These are phyloP conservation scores for Merodon equestris DNA, from an alignment of 2,888 invertebrate species.

Conservation along the genomic window DNA sequence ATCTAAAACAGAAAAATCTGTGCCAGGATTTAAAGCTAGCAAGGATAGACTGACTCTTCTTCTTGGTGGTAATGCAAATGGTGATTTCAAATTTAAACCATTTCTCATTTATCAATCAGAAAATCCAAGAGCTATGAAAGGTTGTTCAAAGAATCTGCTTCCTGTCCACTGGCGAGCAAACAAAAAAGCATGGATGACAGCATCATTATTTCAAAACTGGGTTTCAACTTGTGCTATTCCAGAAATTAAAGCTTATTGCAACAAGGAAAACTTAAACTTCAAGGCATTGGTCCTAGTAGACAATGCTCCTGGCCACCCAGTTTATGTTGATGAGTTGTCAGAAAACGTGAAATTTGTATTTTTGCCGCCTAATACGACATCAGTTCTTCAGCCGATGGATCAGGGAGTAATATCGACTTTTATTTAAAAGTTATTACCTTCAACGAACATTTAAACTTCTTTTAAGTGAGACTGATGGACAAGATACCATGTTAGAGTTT, in stretches of 20 bases:
- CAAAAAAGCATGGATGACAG: neutral
- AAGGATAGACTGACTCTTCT: neutral
- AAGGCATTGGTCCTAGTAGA: neutral
- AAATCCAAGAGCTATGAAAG: neutral
- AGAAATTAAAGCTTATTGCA: too few relatives aligned
- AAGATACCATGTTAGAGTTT: too few relatives aligned
- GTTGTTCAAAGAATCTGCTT: neutral
- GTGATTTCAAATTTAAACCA: too few relatives aligned
- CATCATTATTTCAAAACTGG: neutral
- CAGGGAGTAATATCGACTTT: neutral
- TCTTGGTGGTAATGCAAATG: too few relatives aligned
- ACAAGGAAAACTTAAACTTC: slow-evolving; percentile 4
- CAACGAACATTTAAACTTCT: too few relatives aligned
- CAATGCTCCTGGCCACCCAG: neutral
- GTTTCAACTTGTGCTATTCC: neutral
- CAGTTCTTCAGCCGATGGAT: too few relatives aligned
- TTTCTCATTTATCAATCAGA: neutral
- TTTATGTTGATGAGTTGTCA: neutral
- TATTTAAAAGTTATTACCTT: neutral
- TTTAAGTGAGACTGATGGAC: too few relatives aligned
- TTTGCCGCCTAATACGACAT: slow-evolving; percentile 11
- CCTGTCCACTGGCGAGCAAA: neutral
- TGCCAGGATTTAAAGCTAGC: neutral
- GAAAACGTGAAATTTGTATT: slow-evolving; percentile 36
- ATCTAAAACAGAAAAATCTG: slow-evolving; percentile 7